Evolutionary conservation across 2,113 vertebrate species (phyloP).

Genomic region (Fregetta grallaria): DNA sequence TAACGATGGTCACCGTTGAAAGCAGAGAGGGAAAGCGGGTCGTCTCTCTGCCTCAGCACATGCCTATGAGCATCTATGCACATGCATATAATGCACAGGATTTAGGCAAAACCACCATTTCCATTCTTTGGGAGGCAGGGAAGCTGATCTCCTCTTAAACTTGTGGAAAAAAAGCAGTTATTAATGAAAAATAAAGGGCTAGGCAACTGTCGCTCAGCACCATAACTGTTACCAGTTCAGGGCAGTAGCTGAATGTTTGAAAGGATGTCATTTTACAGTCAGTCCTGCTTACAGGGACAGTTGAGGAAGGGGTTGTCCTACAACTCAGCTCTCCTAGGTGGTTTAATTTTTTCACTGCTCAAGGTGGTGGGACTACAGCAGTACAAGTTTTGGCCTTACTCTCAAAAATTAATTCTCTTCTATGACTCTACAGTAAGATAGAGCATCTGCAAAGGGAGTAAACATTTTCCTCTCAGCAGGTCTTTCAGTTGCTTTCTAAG

Average conservation of each 20-base stretch:
- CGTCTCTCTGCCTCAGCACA: neutral
- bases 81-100: neutral
- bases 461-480: neutral
- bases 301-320: neutral
- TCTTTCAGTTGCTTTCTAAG: neutral
- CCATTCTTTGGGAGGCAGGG: neutral
- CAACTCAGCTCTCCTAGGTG: neutral
- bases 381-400: neutral
- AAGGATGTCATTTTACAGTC: neutral
- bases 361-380: neutral
- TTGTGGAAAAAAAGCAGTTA: neutral
- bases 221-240: accelerated
- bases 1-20: neutral
- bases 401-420: neutral
- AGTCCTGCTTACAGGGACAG: neutral
- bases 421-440: neutral
- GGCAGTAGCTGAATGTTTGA: neutral
- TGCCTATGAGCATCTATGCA: neutral
- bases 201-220: neutral
- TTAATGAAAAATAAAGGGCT: neutral
- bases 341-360: neutral
- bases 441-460: neutral
- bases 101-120: neutral
- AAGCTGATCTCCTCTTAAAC: neutral
- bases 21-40: neutral